Percentiles rank a stretch among this genome's conserved stretches.
Evolutionary conservation across 2,888 invertebrate species (phyloP).

Genomic region (Cyrtodaria siliqua): DNA sequence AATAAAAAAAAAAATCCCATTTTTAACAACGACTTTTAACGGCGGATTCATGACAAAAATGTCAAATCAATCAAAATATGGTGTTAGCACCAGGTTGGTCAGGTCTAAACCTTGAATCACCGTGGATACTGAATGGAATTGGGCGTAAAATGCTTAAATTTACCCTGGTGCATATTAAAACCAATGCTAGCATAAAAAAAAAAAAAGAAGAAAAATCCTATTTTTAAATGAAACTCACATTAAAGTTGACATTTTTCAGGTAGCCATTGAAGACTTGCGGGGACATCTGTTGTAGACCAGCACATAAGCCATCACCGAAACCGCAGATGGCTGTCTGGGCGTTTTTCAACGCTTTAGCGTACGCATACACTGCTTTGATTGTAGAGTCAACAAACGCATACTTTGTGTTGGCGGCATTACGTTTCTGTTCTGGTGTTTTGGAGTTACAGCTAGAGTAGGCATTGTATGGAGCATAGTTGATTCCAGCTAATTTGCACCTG

Average conservation of each 20-base stretch:
- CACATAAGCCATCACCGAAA: constrained; percentile 55
- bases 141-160: too few relatives aligned
- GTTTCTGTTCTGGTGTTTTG: constrained; percentile 34
- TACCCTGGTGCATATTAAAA: too few relatives aligned
- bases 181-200: too few relatives aligned
- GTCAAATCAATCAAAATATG: too few relatives aligned
- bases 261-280: constrained; percentile 71
- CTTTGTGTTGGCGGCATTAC: constrained; percentile 44
- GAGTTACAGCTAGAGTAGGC: constrained; percentile 57
- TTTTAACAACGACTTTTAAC: too few relatives aligned
- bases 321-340: constrained; percentile 71
- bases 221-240: too few relatives aligned
- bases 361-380: constrained; percentile 79
- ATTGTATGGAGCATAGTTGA: constrained; percentile 68
- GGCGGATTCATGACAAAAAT: too few relatives aligned
- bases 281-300: constrained; percentile 60
- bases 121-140: too few relatives aligned
- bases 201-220: too few relatives aligned
- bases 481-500: constrained; percentile 54
- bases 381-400: constrained; percentile 71
- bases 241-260: constrained; percentile 67
- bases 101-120: too few relatives aligned
- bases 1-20: too few relatives aligned
- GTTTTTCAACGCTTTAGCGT: constrained; percentile 73
- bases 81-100: too few relatives aligned